These are phyloP conservation scores for Aleiodes testaceus DNA, from an alignment of 2,888 invertebrate genomes.

Conservation along the genomic window DNA sequence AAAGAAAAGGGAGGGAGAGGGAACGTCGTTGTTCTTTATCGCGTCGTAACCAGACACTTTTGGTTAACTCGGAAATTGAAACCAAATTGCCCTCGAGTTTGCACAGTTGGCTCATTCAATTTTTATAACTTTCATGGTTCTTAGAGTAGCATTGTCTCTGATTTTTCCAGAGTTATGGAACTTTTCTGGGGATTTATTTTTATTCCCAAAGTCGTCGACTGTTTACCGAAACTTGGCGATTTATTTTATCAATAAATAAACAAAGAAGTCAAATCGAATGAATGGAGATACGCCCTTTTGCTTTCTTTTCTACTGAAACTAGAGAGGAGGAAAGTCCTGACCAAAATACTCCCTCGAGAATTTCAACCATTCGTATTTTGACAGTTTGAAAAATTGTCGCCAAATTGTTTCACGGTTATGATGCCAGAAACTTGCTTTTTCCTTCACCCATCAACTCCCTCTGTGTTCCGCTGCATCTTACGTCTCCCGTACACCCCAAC, in stretches of 20 bases:
- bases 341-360: conserved; percentile 56
- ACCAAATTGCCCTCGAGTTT: conserved; percentile 12
- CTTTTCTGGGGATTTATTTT: neutral
- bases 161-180: neutral
- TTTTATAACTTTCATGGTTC: conserved; percentile 1
- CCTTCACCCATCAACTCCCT: conserved; percentile 36
- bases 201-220: neutral
- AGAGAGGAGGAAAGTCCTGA: conserved; percentile 41
- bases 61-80: conserved; percentile 17
- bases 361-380: conserved; percentile 56
- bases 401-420: conserved; percentile 60
- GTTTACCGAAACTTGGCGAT: no score
- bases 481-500: conserved; percentile 25
- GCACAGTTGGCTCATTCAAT: conserved; percentile 4
- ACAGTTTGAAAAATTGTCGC: conserved; percentile 65
- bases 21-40: conserved; percentile 27
- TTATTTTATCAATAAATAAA: neutral
- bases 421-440: conserved; percentile 47
- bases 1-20: neutral
- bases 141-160: conserved; percentile 4
- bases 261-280: neutral
- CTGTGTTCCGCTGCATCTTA: conserved; percentile 35
- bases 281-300: no score
- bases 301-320: conserved; percentile 27
- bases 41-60: conserved; percentile 20